phyloP scores from a whole-genome alignment of 2,888 invertebrate species.

The Leucozona laternaria region DNA sequence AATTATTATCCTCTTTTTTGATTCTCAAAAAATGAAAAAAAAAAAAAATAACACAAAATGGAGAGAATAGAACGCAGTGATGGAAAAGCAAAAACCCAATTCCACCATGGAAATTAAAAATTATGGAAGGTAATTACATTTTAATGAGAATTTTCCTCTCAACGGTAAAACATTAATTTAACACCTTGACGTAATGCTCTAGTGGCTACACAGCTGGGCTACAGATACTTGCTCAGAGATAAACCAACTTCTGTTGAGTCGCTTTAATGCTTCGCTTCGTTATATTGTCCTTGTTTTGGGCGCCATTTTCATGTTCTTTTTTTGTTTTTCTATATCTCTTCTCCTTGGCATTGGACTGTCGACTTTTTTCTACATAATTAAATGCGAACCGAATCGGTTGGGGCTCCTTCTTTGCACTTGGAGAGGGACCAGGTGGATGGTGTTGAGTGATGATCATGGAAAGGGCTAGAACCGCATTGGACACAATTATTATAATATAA shows the following conservation, averaged over 20 bases:
- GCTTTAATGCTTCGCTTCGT: conserved; percentile 63
- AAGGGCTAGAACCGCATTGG: conserved; percentile 45
- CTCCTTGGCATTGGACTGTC: conserved; percentile 17
- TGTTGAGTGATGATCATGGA: not conserved
- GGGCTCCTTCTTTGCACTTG: not conserved
- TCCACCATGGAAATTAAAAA: conserved; percentile 70
- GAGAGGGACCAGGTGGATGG: not conserved
- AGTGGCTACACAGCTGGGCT: conserved; percentile 64
- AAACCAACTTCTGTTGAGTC: conserved; percentile 52
- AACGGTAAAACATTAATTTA: conserved; percentile 73
- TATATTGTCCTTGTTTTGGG: conserved; percentile 70
- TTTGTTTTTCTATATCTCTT: conserved; percentile 16
- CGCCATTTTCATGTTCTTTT: conserved; percentile 59
- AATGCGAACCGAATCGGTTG: conserved; percentile 48
- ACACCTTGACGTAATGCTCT: conserved; percentile 74
- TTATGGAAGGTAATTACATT: conserved; percentile 77
- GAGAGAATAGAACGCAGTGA: conserved; percentile 23
- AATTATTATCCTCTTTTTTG: conserved; percentile 4
- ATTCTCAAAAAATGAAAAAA: not conserved
- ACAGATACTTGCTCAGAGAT: conserved; percentile 43
- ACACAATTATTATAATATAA: no score
- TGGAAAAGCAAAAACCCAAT: conserved; percentile 54
- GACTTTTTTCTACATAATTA: conserved; percentile 66
- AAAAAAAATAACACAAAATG: not conserved
- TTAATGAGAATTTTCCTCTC: conserved; percentile 76